Base-by-base conservation (phyloP, 2,113 vertebrate genomes). In the Cettia cetti region DNA sequence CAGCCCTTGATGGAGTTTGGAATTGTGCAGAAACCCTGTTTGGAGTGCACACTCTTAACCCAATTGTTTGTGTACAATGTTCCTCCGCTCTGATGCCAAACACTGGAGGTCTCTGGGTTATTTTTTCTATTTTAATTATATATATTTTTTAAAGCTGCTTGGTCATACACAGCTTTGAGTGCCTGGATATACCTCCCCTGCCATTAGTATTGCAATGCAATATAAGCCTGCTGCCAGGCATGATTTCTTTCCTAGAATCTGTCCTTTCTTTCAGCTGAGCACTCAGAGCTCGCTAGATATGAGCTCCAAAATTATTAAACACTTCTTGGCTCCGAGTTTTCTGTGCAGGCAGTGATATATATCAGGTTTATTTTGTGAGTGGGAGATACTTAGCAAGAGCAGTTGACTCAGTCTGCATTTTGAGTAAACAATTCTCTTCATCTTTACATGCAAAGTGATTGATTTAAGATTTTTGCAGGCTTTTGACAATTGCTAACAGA, bases 41-140 rank as follows among this genome's bases (percentile, higher is more conserved):
- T 95, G 93, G 76, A 95, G 94, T 39, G 52, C 82, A 93, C 88
- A 35, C 92, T 95, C 93, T 89, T 86, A 95, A 96, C 92, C 91
- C 85, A 57, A 35, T 72, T 96, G 95, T 96, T 95, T 96, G 90
- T 93, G 87, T 70, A 88, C 60, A 72, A 81, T 74, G 87, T 94
- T 95, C 75, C 69, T 71, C 59, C 75, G 0, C 52, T 75, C 87
- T 47, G 75, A 39, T 80, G 94, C 95, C 93, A 96, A 96, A 97
- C 92, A 66, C 86, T 39, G 76, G 33, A 75, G 85, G 90, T 75
- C 90, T 47, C 75, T 1, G 12, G 76, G 72, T 84, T 90, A 20
- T 66, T 53, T 53, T 82, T 85, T 53, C 26, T 47, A 22, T 59
- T 65, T 52, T 78, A 61, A 19, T 69, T 69, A 77, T 18, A 3